A percentile compares a stretch with the other conserved stretches of the same genome.
phyloP scores from a whole-genome alignment of 2,113 vertebrate genomes.

The Vicugna pacos region DNA sequence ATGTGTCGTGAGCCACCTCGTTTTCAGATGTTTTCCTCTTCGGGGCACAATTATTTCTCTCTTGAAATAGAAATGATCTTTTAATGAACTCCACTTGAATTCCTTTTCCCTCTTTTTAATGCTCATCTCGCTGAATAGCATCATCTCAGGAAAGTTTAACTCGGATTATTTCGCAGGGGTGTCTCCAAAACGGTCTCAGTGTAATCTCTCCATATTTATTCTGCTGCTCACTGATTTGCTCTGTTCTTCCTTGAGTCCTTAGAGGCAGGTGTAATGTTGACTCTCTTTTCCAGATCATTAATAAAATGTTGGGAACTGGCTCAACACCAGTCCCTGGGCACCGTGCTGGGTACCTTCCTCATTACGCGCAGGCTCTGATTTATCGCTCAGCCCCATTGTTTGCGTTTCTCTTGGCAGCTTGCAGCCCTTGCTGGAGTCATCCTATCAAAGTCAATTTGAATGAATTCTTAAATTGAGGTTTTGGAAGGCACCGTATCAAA shows the following conservation, averaged over 20 bases:
- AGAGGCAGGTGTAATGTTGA: not conserved
- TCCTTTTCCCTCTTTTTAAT: constrained; percentile 37
- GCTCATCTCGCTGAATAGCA: constrained; percentile 39
- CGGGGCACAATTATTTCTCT: constrained; percentile 35
- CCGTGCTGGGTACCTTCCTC: not conserved
- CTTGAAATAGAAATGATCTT: constrained; percentile 63
- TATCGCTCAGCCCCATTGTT: constrained; percentile 60
- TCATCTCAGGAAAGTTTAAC: not conserved
- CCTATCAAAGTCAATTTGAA: constrained; percentile 71
- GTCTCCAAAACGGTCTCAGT: constrained; percentile 22
- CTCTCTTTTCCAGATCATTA: constrained; percentile 29
- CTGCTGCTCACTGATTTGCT: not conserved
- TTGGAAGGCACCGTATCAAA: constrained; percentile 51
- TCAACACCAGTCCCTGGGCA: not conserved
- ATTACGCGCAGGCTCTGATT: not conserved
- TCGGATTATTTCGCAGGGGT: not conserved
- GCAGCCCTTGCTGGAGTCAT: constrained; percentile 42
- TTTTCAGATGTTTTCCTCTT: constrained; percentile 54
- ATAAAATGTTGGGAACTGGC: constrained; percentile 57
- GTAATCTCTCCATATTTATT: not conserved
- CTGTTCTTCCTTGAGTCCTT: not conserved
- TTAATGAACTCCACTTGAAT: constrained; percentile 61
- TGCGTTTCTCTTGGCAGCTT: constrained; percentile 58
- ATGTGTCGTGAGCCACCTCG: not conserved
- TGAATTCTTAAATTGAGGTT: constrained; percentile 79